Conservation (phyloP, 2,888 invertebrate species). For the Brassicogethes aeneus region DNA sequence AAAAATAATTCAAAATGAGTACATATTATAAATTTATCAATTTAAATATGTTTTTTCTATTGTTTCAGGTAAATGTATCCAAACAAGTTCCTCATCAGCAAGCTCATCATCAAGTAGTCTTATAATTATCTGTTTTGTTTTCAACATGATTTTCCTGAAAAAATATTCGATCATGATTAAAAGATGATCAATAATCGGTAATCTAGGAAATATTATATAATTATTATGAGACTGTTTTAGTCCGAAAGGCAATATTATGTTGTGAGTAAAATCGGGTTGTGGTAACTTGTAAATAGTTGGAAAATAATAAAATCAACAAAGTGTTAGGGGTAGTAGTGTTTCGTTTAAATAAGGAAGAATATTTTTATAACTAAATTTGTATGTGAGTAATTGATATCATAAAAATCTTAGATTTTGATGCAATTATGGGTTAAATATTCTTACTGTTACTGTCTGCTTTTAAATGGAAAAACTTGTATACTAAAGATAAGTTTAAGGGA, state of each 20-base stretch:
- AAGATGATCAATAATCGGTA: slow-evolving; percentile 31
- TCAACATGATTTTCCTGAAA: slow-evolving; percentile 16
- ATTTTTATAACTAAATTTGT: too few relatives aligned
- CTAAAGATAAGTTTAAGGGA: too few relatives aligned
- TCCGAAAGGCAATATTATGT: background rate
- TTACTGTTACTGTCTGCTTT: too few relatives aligned
- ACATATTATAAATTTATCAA: too few relatives aligned
- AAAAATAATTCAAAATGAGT: background rate
- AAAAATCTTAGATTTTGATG: too few relatives aligned
- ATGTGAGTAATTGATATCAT: too few relatives aligned
- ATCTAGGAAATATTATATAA: slow-evolving; percentile 22
- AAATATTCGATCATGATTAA: slow-evolving; percentile 14
- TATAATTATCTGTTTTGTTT: slow-evolving; percentile 9
- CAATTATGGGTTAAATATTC: too few relatives aligned
- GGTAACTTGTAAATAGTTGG: background rate
- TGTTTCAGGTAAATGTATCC: slow-evolving; percentile 56
- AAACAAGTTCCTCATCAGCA: slow-evolving; percentile 36
- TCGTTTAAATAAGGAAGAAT: too few relatives aligned
- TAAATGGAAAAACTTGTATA: too few relatives aligned
- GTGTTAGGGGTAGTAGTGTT: too few relatives aligned
- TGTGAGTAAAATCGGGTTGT: background rate
- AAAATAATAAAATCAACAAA: background rate
- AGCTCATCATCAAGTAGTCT: slow-evolving; percentile 7
- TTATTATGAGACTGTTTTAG: slow-evolving; percentile 28
- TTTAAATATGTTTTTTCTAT: slow-evolving; percentile 12